These are phyloP conservation scores for Didymodactylos carnosus DNA, from an alignment of 2,888 invertebrate species.

Conservation along the genomic window DNA sequence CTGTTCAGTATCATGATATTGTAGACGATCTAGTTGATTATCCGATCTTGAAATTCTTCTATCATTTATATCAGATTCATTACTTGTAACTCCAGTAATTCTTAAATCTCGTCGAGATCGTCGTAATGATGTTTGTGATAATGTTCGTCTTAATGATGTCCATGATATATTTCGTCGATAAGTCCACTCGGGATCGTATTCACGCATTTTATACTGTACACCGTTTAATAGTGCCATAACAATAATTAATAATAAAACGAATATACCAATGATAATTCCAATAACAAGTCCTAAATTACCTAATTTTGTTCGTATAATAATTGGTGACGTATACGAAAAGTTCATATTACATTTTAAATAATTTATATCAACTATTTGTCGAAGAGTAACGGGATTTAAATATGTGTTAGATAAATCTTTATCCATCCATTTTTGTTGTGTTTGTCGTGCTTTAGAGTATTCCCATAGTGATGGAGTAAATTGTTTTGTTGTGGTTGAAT, in stretches of 20 bases:
- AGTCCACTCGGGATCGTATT: not conserved
- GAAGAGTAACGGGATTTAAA: not conserved
- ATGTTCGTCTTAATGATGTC: not conserved
- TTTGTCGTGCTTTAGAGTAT: not conserved
- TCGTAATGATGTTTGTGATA: not conserved
- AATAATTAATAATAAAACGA: not conserved
- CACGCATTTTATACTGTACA: not conserved
- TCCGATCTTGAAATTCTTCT: not conserved
- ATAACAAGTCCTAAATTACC: not conserved
- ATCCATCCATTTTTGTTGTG: too few relatives aligned
- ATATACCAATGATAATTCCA: not conserved
- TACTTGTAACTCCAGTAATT: too few relatives aligned
- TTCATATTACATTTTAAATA: not conserved
- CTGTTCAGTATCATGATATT: too few relatives aligned
- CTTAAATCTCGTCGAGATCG: not conserved
- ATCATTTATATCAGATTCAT: not conserved
- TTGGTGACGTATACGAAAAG: not conserved
- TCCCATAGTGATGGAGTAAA: too few relatives aligned
- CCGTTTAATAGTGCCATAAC: not conserved
- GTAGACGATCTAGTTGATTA: not conserved
- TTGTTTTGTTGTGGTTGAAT: too few relatives aligned
- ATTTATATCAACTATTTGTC: not conserved
- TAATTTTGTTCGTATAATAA: not conserved
- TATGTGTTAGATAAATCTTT: too few relatives aligned
- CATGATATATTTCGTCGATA: not conserved